Evolutionary conservation across 2,888 invertebrate genomes (phyloP).

Genomic region (Pyrrhosoma nymphula): DNA sequence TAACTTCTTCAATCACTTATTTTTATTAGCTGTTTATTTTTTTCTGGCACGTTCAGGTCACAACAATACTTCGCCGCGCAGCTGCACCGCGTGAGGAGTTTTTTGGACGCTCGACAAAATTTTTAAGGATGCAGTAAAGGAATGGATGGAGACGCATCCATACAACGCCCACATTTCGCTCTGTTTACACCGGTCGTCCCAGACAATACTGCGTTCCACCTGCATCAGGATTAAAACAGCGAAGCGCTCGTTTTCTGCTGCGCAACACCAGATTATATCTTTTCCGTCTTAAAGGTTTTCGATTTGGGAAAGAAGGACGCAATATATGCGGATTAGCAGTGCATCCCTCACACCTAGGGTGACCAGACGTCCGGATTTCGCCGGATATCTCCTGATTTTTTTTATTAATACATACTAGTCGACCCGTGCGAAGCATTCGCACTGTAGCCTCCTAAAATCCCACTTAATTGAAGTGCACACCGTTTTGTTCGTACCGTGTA

Average conservation of each 20-base stretch:
- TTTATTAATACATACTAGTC: too few species aligned
- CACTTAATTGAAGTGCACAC: too few species aligned
- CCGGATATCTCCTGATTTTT: too few species aligned
- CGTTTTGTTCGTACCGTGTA: too few species aligned
- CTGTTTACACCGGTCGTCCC: neutral
- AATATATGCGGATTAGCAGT: neutral
- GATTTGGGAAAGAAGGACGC: neutral
- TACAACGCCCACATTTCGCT: neutral
- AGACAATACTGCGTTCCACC: neutral
- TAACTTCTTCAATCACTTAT: neutral
- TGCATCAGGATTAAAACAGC: neutral
- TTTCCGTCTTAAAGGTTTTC: neutral
- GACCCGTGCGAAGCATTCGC: too few species aligned
- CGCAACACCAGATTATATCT: neutral
- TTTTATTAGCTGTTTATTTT: neutral
- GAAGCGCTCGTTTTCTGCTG: neutral
- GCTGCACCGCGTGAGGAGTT: neutral
- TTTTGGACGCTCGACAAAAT: neutral
- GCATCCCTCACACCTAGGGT: too few species aligned
- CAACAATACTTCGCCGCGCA: neutral
- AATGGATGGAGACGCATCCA: neutral
- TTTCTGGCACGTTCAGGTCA: neutral
- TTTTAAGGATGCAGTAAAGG: neutral
- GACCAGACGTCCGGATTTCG: too few species aligned
- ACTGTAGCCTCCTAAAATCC: too few species aligned